Evolutionary conservation across 2,888 invertebrate genomes (phyloP), one percentile per base, ranked within the genome.

Genomic region (Drosophila antonietae): DNA sequence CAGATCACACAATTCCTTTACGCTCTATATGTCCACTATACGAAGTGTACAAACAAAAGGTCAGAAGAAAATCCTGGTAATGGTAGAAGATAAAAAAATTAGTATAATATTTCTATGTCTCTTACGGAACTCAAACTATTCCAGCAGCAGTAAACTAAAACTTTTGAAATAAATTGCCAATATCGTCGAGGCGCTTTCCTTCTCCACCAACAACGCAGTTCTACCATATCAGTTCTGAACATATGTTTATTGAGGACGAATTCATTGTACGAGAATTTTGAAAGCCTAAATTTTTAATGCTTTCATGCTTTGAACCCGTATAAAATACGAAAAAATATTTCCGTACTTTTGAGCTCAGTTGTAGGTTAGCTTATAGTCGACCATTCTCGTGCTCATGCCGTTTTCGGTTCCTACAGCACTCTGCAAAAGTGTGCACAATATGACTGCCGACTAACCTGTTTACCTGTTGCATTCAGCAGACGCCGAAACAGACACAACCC

Each of bases 31-130:
- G 10, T 20, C 0, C 6, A 20, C 6, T 15, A 44, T 35, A 12
- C n/a, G 44, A n/a, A 61, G 37, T 35, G 53, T 59, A 23, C 23
- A 49, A 62, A 37, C 39, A 63, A 63, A 44, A 33, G 49, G 35
- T 44, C 59, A 52, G 31, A n/a, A 57, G 31, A 56, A 49, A 58
- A 28, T 39, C 20, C 56, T 66, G 52, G 46, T 57, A 67, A 59
- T 60, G 52, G 28, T 49, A 35, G 4, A 47, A 39, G 18, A 64
- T 35, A 55, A 66, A 60, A 60, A 47, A 79, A 71, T 87, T 90
- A 90, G 88, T 74, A 75, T 83, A 90, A 87, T 78, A 73, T 72
- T 68, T 77, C 80, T 80, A 75, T 75, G 75, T 78, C 77, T 73
- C 72, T 69, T 70, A 70, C 66, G 70, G 73, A 70, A 76, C 64